Percentiles rank a stretch among this genome's conserved stretches.
Evolutionary conservation across 1,140 invertebrate genomes (phyloP).

Genomic region (Drosophila bocqueti): DNA sequence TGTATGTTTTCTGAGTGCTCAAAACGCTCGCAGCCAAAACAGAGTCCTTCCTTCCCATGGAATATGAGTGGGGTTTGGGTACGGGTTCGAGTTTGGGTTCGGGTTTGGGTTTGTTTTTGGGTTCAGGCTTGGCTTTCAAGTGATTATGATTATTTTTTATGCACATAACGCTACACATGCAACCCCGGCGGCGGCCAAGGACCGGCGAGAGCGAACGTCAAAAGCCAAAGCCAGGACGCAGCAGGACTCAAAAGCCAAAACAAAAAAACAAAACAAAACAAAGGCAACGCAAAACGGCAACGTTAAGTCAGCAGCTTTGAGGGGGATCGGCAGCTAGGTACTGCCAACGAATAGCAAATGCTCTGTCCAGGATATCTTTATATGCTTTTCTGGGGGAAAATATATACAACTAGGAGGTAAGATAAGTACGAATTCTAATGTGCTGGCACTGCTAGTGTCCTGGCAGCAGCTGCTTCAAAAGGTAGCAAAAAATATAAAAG

Average conservation of each 20-base stretch:
- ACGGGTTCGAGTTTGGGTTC: fast-evolving
- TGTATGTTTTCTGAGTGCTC: conserved; percentile 64
- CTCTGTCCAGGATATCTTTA: conserved; percentile 1
- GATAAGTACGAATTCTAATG: neutral
- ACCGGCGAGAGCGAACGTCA: conserved; percentile 43
- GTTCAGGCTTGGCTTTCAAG: conserved; percentile 63
- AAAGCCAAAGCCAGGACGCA: conserved; percentile 57
- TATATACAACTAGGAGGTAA: neutral
- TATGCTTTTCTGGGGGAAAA: neutral
- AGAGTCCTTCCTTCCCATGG: neutral
- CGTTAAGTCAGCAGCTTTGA: conserved; percentile 45
- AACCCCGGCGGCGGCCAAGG: conserved; percentile 53
- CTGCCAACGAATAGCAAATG: conserved; percentile 7
- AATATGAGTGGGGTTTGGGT: neutral
- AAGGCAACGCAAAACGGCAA: conserved; percentile 24
- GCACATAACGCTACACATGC: conserved; percentile 71
- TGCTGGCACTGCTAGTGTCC: neutral
- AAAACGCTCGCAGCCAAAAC: conserved; percentile 56
- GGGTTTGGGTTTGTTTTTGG: conserved; percentile 12
- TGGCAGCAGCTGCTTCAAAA: conserved; percentile 4
- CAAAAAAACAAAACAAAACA: conserved; percentile 15
- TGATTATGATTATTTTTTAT: conserved; percentile 84
- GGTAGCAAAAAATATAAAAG: neutral
- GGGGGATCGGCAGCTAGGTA: neutral
- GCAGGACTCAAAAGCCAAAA: conserved; percentile 29